Evolutionary conservation across 2,797 vertebrate genomes (phyloP).

Genomic region (Dicrostonyx torquatus): DNA sequence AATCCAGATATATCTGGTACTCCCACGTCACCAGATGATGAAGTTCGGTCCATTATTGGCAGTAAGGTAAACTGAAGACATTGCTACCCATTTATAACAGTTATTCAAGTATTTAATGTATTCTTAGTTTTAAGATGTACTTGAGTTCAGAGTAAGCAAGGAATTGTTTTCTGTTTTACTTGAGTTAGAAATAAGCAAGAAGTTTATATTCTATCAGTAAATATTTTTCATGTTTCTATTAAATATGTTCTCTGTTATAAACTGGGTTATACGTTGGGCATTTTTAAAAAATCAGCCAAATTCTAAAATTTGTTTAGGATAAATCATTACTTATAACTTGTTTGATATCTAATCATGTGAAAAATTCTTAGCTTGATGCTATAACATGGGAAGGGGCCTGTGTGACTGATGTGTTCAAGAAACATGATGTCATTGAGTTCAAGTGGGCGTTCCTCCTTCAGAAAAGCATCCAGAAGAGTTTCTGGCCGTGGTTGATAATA

Average conservation of each 20-base stretch:
- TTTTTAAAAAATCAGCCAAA: background rate
- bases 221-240: conserved; percentile 28
- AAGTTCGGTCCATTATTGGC: conserved; percentile 97
- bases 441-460: background rate
- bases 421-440: background rate
- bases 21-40: conserved; percentile 97
- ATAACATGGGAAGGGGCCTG: background rate
- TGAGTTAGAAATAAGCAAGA: conserved; percentile 41
- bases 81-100: background rate
- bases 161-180: conserved; percentile 36
- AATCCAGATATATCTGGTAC: conserved; percentile 99
- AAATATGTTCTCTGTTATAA: conserved; percentile 24
- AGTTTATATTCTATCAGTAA: conserved; percentile 32
- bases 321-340: background rate
- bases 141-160: conserved; percentile 41
- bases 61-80: conserved; percentile 92
- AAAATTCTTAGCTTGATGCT: conserved; percentile 33
- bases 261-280: background rate
- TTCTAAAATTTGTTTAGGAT: background rate
- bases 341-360: background rate
- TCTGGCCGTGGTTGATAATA: background rate
- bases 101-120: conserved; percentile 4
- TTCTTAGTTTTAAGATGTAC: conserved; percentile 49
- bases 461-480: background rate
- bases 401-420: background rate